Evolutionary conservation across 2,888 invertebrate species (phyloP), one percentile per base, ranked within the genome.

Genomic region (Epinotia nisella): DNA sequence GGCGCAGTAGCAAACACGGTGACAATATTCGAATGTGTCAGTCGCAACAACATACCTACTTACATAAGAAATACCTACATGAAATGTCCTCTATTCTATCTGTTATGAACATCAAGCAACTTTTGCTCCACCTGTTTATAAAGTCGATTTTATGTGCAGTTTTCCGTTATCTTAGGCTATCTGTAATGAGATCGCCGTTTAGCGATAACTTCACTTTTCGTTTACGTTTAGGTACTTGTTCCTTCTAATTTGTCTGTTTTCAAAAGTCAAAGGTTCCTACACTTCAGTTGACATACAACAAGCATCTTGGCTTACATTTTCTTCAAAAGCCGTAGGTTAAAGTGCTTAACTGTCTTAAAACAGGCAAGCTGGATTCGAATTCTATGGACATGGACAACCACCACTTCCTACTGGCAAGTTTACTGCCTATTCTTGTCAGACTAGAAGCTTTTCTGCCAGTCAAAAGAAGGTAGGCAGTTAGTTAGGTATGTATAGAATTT

Each of bases 401-500:
- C 9, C 35, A 35, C 35, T 45, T 45, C 45, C 15, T 45, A 13
- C 15, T 45, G 15, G 1, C 7, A 7, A 49, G n/a, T 49, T 49
- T 49, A n/a, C n/a, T 49, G 7, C 49, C 10, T 45, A 61, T 5
- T 45, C 24, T 35, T 61, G n/a, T 55, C 35, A 45, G 17, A 55
- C 55, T 53, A 29, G 62, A 56, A 53, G 19, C 55, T 66, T 67
- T 67, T 45, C 35, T 21, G 21, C 17, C 29, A 58, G 19, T 41
- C 4, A 24, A 65, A 35, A 49, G 49, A n/a, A 45, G 45, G 45
- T 45, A 41, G 49, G 49, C 49, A 49, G 49, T 49, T n/a, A 49
- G 49, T 49, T n/a, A 49, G 56, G 51, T 58, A 71, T 45, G 66
- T 65, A 39, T 49, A 67, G 51, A 70, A 29, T 71, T 70, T 70